Base-by-base conservation (phyloP, 2,113 vertebrate species). In the Trichechus manatus region DNA sequence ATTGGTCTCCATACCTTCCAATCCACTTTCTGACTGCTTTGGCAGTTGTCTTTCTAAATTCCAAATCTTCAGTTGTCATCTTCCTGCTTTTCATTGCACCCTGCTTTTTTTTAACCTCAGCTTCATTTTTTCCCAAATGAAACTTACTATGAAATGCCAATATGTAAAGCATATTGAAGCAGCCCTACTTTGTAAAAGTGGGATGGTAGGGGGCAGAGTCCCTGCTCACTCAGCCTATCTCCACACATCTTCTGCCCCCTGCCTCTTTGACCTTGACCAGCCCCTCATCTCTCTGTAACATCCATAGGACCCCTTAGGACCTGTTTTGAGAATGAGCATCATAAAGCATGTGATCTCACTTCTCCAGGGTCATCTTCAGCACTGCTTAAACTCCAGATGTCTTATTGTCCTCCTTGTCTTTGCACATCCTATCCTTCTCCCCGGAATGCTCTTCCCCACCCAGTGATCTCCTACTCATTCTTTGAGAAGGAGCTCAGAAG, bases 31-130 rank as follows among this genome's bases (percentile, higher is more conserved):
- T 87, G 83, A 59, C 39, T 29, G 39, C 42, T 15, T 59, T 15
- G 74, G 23, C 25, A 42, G 47, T 33, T 92, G 31, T 70, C 74
- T 83, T 93, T 87, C 61, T 81, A 36, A 91, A 74, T 85, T 29
- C 64, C n/a, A 70, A 13, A 70, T 25, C 33, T 83, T 19, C 33
- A 23, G 1, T 17, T 72, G 36, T 47, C 66, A 53, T 36, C 70
- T 42, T 44, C 39, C 5, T 83, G 47, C 17, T 90, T 89, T 93
- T 20, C 64, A 92, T 77, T 42, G 10, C 47, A 56, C 4, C 5
- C 42, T 39, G 31, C 23, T n/a, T 50, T 79, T 59, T 56, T 56
- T 14, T 56, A 75, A 3, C 20, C 53, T 85, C 27, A 11, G 5
- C 47, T 92, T 84, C 27, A 19, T 31, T 29, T 75, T 61, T 10